Evolutionary conservation across 2,888 invertebrate species (phyloP).

Genomic region (Crioceris asparagi): DNA sequence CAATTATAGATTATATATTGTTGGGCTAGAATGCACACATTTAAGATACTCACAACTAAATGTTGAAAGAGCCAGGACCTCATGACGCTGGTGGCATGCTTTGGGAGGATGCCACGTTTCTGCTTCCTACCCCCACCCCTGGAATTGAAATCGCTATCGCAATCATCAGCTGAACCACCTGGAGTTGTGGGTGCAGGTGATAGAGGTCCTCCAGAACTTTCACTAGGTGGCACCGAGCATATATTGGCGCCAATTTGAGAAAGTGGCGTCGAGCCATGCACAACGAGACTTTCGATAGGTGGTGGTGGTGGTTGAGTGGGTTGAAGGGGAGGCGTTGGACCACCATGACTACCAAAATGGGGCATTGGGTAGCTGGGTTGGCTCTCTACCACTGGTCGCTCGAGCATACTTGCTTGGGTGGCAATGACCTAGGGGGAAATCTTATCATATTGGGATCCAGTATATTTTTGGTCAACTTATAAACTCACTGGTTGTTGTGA

Average conservation of each 20-base stretch:
- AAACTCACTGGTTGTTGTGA: conserved; percentile 33
- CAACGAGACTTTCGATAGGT: conserved; percentile 38
- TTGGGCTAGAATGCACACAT: not conserved
- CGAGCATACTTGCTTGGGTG: conserved; percentile 23
- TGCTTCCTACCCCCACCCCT: conserved; percentile 45
- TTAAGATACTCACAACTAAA: conserved; percentile 62
- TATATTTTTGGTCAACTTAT: conserved; percentile 1
- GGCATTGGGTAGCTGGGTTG: conserved; percentile 30
- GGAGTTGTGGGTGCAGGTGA: conserved; percentile 53
- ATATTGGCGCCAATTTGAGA: conserved; percentile 69
- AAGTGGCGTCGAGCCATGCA: conserved; percentile 78
- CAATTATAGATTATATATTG: too few relatives aligned
- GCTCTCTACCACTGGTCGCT: conserved; percentile 30
- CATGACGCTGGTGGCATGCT: conserved; percentile 94
- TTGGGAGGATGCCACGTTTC: conserved; percentile 85
- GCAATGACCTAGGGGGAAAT: conserved; percentile 32
- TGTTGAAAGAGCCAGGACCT: conserved; percentile 95
- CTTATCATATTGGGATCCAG: too few relatives aligned
- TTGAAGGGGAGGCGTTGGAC: conserved; percentile 27
- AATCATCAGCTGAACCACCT: conserved; percentile 43
- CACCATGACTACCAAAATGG: conserved; percentile 27
- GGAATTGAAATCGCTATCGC: conserved; percentile 38
- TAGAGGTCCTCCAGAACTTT: conserved; percentile 42
- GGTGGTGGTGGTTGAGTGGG: conserved; percentile 36
- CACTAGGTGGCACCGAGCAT: conserved; percentile 47